Base-by-base conservation (phyloP, 2,113 vertebrate species). In the Lasiurus cinereus region DNA sequence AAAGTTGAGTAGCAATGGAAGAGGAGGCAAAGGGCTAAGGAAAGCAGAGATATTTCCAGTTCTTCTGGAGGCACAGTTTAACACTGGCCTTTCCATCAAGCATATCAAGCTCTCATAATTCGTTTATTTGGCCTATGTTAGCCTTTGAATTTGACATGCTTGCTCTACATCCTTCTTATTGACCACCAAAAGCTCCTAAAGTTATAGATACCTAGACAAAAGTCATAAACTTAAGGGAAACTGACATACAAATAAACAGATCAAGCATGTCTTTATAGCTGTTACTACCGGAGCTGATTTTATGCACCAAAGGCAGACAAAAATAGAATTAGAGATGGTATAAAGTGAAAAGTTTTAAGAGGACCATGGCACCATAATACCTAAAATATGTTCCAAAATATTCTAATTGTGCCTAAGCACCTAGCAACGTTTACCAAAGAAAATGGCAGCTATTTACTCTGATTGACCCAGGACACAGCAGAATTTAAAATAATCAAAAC, bases 401-500 rank as follows among this genome's bases (percentile, higher is more conserved):
- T 74, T 93, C 31, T 43, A 88, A 93, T 84, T 91, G 24, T 85
- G 62, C 33, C 19, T 14, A 62, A 88, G 62, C 18, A 43, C 39
- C 14, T n/a, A 54, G 43, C 21, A 90, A 46, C 36, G 16, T 56
- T 74, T 72, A 82, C 8, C 73, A 83, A 82, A 62, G 43, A 74
- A 90, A 90, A 84, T 39, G 21, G 36, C 54, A 88, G 67, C 59
- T 83, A 21, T 64, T 74, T 48, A 92, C 52, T 92, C 39, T 43
- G 90, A 87, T 2, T 46, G 77, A 96, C 84, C 79, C 50, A 72
- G 82, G 80, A 85, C 80, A 93, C 0, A 27, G 43, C 11, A 94
- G 66, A 84, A 92, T 77, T 95, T 66, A 82, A 88, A 95, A 90
- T 48, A 79, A 91, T 76, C 73, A 88, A 80, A 94, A 76, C 54